phyloP scores from a whole-genome alignment of 1,140 invertebrate genomes.

The Ostrea edulis region DNA sequence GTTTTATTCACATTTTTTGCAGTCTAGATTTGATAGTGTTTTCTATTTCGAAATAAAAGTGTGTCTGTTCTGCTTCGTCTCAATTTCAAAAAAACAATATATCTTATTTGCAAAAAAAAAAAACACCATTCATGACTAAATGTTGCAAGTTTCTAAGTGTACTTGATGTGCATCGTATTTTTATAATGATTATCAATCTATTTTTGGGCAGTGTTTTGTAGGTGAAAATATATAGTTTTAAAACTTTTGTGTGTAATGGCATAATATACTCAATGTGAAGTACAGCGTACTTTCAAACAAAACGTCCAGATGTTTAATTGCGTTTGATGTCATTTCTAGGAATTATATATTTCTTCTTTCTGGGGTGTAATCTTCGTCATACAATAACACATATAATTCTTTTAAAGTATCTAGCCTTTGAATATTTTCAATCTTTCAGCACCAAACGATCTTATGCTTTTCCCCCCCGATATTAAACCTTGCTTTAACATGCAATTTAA shows the following conservation, averaged over 20 bases:
- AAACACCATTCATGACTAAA: background rate
- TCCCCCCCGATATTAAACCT: background rate
- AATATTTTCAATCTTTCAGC: constrained; percentile 28
- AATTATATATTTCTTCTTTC: no score
- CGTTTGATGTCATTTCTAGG: no score
- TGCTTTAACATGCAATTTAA: constrained; percentile 26
- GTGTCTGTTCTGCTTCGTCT: background rate
- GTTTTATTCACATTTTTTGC: no score
- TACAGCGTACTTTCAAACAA: background rate
- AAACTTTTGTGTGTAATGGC: background rate
- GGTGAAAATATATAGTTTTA: background rate
- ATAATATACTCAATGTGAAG: background rate
- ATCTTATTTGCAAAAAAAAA: background rate
- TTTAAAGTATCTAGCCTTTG: constrained; percentile 1
- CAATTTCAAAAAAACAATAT: background rate
- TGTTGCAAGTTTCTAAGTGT: background rate
- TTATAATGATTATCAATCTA: background rate
- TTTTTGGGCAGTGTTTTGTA: background rate
- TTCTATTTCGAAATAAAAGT: background rate
- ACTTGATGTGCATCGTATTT: background rate
- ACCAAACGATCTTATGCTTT: constrained; percentile 10
- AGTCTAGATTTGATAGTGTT: background rate
- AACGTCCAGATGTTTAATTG: constrained; percentile 28
- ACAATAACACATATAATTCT: background rate
- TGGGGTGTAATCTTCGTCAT: no score